A percentile compares a stretch with the other conserved stretches of the same genome.
These are phyloP conservation scores for Okamejei kenojei DNA, from an alignment of 2,797 vertebrate species.

Conservation along the genomic window DNA sequence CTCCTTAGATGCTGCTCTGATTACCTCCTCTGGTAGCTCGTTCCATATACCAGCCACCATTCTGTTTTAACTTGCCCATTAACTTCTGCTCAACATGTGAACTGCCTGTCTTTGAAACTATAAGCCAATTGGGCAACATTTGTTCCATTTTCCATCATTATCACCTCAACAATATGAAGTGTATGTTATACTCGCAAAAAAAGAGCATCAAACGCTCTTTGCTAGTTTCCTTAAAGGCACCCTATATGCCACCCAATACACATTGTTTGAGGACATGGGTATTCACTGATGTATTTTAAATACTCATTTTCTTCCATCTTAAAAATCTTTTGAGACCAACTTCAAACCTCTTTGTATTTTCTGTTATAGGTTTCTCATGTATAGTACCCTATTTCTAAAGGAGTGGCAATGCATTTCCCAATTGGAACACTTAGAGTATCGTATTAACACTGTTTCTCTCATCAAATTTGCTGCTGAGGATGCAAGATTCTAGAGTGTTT, in stretches of 20 bases:
- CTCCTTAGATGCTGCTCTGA: too few species aligned
- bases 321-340: not conserved
- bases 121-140: not conserved
- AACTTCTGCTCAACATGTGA: not conserved
- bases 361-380: not conserved
- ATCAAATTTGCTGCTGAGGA: too few species aligned
- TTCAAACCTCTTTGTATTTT: not conserved
- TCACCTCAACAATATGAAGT: not conserved
- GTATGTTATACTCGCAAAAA: not conserved
- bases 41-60: too few species aligned
- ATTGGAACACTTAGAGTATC: not conserved
- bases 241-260: too few species aligned
- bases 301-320: not conserved
- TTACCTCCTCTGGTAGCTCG: too few species aligned
- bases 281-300: not conserved
- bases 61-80: not conserved
- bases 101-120: not conserved
- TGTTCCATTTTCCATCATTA: not conserved
- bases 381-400: not conserved
- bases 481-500: too few species aligned
- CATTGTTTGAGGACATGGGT: not conserved
- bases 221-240: not conserved
- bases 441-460: too few species aligned
- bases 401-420: not conserved
- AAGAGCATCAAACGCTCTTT: not conserved